Conservation (phyloP, 2,888 invertebrate species). For the Crioceris asparagi region DNA sequence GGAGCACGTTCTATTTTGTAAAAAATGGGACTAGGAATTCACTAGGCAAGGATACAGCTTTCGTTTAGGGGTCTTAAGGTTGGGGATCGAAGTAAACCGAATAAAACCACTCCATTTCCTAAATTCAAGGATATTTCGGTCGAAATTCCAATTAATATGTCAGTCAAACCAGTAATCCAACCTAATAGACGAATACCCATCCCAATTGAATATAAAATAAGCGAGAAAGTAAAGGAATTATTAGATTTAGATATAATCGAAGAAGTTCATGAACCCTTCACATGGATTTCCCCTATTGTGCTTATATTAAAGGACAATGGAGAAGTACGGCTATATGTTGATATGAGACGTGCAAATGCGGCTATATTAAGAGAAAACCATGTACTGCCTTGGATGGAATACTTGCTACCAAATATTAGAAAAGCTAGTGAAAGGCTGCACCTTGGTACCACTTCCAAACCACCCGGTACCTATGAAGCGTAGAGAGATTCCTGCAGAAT, state of each 20-base stretch:
- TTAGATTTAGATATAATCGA: conserved; percentile 22
- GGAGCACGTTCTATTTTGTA: conserved; percentile 15
- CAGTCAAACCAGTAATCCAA: conserved; percentile 22
- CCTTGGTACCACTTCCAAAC: conserved; percentile 13
- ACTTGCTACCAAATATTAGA: conserved; percentile 21
- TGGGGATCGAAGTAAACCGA: conserved; percentile 13
- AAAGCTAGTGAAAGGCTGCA: conserved; percentile 17
- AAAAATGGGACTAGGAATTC: conserved; percentile 13
- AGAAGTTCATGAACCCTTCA: conserved; percentile 19
- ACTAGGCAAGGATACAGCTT: conserved; percentile 19
- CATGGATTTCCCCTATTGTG: conserved; percentile 24
- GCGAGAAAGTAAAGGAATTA: conserved; percentile 18
- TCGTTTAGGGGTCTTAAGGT: conserved; percentile 15
- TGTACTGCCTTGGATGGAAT: conserved; percentile 20
- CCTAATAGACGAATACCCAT: conserved; percentile 22
- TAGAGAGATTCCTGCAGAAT: conserved; percentile 14
- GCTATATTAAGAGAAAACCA: conserved; percentile 21
- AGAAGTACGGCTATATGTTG: conserved; percentile 22
- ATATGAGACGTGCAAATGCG: conserved; percentile 19
- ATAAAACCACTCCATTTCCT: conserved; percentile 10
- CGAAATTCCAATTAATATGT: conserved; percentile 20
- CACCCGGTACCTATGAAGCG: conserved; percentile 16
- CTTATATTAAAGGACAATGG: conserved; percentile 21
- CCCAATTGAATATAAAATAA: conserved; percentile 21
- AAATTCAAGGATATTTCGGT: conserved; percentile 25